These are phyloP conservation scores for Phalanger gymnotis DNA, from an alignment of 2,797 vertebrate species.

Conservation along the genomic window DNA sequence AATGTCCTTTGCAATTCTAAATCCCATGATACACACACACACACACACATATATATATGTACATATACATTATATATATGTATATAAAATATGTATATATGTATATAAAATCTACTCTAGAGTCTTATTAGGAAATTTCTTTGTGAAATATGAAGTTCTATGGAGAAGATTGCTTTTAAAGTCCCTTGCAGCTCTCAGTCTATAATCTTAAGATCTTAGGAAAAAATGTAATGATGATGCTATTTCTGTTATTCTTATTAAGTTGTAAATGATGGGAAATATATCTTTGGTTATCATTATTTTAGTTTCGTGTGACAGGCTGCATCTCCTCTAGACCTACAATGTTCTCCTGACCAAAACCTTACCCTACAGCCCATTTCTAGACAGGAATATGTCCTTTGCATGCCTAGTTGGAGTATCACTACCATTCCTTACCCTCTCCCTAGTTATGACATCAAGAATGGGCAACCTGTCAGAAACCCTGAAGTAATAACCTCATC, in stretches of 20 bases:
- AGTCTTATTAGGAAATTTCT: neutral
- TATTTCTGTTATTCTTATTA: neutral
- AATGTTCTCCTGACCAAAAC: neutral
- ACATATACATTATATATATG: too few relatives aligned
- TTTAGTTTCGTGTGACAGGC: neutral
- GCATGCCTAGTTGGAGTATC: neutral
- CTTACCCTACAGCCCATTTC: neutral
- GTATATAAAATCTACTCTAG: neutral
- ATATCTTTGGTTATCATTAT: neutral
- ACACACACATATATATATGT: too few relatives aligned
- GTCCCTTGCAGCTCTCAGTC: neutral
- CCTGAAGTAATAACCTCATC: neutral
- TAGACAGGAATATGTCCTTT: neutral
- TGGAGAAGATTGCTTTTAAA: neutral
- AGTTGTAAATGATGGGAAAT: neutral
- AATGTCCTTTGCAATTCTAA: neutral
- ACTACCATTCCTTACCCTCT: neutral
- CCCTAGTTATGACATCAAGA: neutral
- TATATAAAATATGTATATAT: too few relatives aligned
- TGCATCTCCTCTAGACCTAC: neutral
- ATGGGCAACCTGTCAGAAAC: neutral
- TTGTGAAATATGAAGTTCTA: neutral
- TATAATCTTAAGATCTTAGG: neutral
- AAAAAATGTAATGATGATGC: neutral
- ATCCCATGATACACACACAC: neutral